Percentiles rank a stretch among this genome's conserved stretches.
Conservation (phyloP, 2,113 vertebrate species). For the Chroicocephalus ridibundus region DNA sequence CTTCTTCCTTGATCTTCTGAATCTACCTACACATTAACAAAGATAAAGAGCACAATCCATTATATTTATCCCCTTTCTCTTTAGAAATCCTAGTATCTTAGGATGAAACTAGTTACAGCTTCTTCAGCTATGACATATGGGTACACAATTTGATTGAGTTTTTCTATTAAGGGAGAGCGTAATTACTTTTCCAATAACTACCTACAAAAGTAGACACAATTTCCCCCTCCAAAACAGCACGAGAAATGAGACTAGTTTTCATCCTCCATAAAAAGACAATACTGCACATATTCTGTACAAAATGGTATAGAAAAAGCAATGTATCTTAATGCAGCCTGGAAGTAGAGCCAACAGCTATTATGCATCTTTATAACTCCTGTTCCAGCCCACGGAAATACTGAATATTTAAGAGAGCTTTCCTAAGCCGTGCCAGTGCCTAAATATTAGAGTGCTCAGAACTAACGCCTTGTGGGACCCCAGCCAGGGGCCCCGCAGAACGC, state of each 20-base stretch:
- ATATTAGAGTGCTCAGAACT: not conserved
- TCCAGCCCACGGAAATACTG: not conserved
- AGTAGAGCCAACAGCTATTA: not conserved
- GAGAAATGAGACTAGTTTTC: not conserved
- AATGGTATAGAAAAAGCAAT: not conserved
- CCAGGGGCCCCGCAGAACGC: not conserved
- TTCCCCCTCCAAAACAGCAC: not conserved
- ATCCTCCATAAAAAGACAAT: not conserved
- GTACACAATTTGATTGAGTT: not conserved
- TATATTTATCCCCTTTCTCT: not conserved
- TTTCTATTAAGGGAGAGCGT: not conserved
- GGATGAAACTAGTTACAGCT: not conserved
- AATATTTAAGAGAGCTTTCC: not conserved
- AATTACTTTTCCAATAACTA: conserved; percentile 2
- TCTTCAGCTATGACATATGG: not conserved
- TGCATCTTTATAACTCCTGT: not conserved
- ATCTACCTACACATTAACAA: not conserved
- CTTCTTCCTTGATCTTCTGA: not conserved
- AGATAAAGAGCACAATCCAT: not conserved
- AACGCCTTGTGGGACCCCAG: not conserved
- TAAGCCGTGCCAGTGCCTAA: not conserved
- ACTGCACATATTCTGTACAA: not conserved
- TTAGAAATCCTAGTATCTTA: not conserved
- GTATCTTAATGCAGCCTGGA: not conserved
- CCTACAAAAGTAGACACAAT: not conserved